These are phyloP conservation scores for Drosophila pallidifrons DNA, from an alignment of 1,140 invertebrate genomes.

Conservation along the genomic window DNA sequence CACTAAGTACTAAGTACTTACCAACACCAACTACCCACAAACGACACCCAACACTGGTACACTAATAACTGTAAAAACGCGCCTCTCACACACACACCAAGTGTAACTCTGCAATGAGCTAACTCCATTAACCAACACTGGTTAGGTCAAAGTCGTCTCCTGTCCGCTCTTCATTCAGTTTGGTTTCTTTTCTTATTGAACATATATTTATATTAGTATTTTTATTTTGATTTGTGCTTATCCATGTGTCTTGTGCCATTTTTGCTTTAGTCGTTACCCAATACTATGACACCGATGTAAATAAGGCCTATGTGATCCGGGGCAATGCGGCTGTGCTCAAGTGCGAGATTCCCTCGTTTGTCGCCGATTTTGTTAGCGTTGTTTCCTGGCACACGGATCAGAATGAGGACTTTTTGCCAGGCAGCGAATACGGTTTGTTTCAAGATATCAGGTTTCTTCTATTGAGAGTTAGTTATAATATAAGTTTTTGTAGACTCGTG, in stretches of 20 bases:
- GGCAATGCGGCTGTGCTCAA: conserved; percentile 97
- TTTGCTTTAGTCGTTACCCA: conserved; percentile 92
- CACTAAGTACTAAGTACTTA: conserved; percentile 67
- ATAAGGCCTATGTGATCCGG: conserved; percentile 96
- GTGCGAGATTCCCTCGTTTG: conserved; percentile 96
- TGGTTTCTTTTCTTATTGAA: conserved; percentile 8
- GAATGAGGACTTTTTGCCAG: conserved; percentile 88
- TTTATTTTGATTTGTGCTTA: conserved; percentile 13
- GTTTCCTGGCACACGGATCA: conserved; percentile 94
- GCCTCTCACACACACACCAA: conserved; percentile 26
- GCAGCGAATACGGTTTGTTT: conserved; percentile 88
- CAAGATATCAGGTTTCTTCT: conserved; percentile 12
- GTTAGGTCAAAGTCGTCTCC: conserved; percentile 36
- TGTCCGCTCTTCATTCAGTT: conserved; percentile 15
- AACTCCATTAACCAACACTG: conserved; percentile 75
- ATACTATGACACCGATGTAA: conserved; percentile 95
- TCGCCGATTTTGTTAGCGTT: conserved; percentile 95
- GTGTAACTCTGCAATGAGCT: conserved; percentile 38
- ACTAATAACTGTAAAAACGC: conserved; percentile 72
- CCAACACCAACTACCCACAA: conserved; percentile 15
- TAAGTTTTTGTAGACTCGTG: conserved; percentile 4
- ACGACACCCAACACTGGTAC: conserved; percentile 35
- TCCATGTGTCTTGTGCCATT: background rate
- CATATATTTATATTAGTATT: conserved; percentile 11
- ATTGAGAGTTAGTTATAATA: conserved; percentile 5